phyloP scores from a whole-genome alignment of 2,888 invertebrate species.

The Chirona hameri region DNA sequence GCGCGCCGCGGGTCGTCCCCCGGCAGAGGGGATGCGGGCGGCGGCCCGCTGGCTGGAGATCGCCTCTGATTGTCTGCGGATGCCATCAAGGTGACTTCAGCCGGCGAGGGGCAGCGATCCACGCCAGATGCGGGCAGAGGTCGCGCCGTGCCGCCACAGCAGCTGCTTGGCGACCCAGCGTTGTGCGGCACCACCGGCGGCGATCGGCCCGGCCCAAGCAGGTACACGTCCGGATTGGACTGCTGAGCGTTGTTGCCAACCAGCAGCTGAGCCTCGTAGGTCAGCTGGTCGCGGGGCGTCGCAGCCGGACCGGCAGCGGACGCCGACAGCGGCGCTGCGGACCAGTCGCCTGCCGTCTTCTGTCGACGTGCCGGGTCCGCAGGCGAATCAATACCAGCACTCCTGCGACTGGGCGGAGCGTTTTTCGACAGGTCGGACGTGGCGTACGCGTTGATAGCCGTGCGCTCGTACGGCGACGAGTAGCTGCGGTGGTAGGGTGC shows the following conservation, averaged over 20 bases:
- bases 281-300: background rate
- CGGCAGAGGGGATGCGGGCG: no score
- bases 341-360: background rate
- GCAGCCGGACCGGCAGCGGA: no score
- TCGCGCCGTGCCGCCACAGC: no score
- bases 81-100: no score
- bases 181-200: background rate
- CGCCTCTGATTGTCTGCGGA: no score
- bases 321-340: no score
- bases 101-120: no score
- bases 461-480: background rate
- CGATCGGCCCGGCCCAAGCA: background rate
- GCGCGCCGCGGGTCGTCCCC: no score
- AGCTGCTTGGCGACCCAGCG: no score
- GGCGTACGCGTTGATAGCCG: constrained; percentile 24
- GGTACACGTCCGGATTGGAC: constrained; percentile 7
- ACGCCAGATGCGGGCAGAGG: no score
- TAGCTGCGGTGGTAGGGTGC: background rate
- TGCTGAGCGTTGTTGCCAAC: background rate
- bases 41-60: no score
- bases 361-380: background rate
- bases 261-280: background rate
- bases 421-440: constrained; percentile 23
- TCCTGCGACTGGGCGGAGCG: constrained; percentile 4
- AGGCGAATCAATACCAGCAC: constrained; percentile 23